A percentile compares a stretch with the other conserved stretches of the same genome.
These are phyloP conservation scores for Aspiorhynchus laticeps DNA, from an alignment of 2,113 vertebrate species.

Conservation along the genomic window DNA sequence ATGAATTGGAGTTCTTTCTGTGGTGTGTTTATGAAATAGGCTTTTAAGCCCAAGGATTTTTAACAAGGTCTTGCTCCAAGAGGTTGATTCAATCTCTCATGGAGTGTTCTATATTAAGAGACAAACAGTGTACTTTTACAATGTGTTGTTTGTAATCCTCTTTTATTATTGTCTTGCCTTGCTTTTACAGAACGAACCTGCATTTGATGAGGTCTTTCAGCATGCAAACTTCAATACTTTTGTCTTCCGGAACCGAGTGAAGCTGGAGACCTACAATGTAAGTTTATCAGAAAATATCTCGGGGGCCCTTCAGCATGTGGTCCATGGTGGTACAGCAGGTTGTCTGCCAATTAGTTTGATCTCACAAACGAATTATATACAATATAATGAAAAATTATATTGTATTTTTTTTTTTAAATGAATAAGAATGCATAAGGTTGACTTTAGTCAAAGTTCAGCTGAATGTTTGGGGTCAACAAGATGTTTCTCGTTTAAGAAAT, in stretches of 20 bases:
- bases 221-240: slow-evolving; percentile 90
- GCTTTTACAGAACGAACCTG: slow-evolving; percentile 85
- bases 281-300: slow-evolving; percentile 67
- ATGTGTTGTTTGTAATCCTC: not conserved
- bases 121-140: not conserved
- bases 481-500: too few species aligned
- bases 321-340: not conserved
- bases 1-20: slow-evolving; percentile 11
- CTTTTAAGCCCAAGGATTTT: slow-evolving; percentile 1
- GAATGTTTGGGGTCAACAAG: not conserved
- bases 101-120: not conserved
- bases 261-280: slow-evolving; percentile 95
- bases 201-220: slow-evolving; percentile 92
- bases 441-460: not conserved
- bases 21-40: not conserved
- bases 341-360: not conserved
- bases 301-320: not conserved
- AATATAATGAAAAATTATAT: too few species aligned
- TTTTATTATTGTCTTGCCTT: not conserved
- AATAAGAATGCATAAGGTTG: too few species aligned
- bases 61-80: not conserved
- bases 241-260: slow-evolving; percentile 89
- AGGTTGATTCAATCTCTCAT: not conserved
- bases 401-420: not conserved
- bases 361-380: not conserved